Percentiles rank a stretch among this genome's conserved stretches.
Conservation (phyloP, 1,140 invertebrate species). For the Ridgeia piscesae region DNA sequence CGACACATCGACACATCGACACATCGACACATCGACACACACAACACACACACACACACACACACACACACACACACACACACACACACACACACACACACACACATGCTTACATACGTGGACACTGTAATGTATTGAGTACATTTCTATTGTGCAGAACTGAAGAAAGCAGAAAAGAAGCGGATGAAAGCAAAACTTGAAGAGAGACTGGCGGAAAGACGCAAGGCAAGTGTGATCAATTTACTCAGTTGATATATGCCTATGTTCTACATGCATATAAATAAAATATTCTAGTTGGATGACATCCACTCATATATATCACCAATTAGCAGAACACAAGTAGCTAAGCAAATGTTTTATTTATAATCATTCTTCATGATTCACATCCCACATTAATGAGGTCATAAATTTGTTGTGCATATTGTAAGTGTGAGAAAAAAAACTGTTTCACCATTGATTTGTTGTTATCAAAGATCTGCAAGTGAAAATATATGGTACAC, state of each 20-base stretch:
- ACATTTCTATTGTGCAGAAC: not conserved
- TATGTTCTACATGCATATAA: no score
- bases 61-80: not conserved
- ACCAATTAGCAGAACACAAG: not conserved
- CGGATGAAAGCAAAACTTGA: slow-evolving; percentile 23
- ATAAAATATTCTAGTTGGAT: no score
- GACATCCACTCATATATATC: not conserved
- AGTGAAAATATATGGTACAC: not conserved
- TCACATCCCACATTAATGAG: not conserved
- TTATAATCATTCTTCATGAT: not conserved
- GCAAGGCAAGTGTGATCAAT: slow-evolving; percentile 16
- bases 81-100: not conserved
- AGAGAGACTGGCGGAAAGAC: slow-evolving; percentile 29
- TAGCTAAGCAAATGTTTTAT: not conserved
- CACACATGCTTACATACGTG: no score
- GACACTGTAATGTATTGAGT: no score
- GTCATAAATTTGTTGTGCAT: no score
- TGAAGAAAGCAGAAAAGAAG: slow-evolving; percentile 28
- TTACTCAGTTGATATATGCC: not conserved
- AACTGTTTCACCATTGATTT: no score
- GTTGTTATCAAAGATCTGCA: not conserved
- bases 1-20: not conserved
- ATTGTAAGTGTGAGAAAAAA: no score
- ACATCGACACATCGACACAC: not conserved
- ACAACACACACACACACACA: not conserved